Evolutionary conservation across 2,888 invertebrate species (phyloP).

Genomic region (Liposcelis brunnea): DNA sequence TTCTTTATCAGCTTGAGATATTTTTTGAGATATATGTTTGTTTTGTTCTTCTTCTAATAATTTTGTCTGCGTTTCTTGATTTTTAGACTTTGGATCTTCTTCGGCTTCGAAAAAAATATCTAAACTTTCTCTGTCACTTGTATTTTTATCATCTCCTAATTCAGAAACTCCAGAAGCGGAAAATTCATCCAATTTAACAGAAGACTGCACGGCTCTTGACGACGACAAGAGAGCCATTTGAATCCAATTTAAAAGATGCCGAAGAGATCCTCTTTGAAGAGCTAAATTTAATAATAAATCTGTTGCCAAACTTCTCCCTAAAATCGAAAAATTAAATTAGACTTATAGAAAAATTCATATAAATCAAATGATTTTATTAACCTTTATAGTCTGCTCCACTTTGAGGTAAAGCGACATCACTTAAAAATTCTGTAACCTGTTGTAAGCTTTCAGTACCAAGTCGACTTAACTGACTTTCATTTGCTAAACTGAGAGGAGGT

Average conservation of each 20-base stretch:
- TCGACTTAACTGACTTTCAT: slow-evolving; percentile 36
- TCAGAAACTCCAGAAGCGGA: slow-evolving; percentile 10
- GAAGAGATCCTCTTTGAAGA: slow-evolving; percentile 39
- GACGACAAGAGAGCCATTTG: slow-evolving; percentile 32
- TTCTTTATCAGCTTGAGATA: slow-evolving; percentile 1
- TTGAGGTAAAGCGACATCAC: slow-evolving; percentile 31
- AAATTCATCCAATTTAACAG: background rate
- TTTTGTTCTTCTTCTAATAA: background rate
- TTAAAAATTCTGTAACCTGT: slow-evolving; percentile 35
- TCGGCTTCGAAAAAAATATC: slow-evolving; percentile 6
- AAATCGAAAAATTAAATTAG: too few relatives aligned
- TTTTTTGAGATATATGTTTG: background rate
- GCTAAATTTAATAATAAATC: slow-evolving; percentile 38
- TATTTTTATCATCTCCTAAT: background rate
- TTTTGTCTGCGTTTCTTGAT: slow-evolving; percentile 2
- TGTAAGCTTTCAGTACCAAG: slow-evolving; percentile 33
- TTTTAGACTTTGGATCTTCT: slow-evolving; percentile 2
- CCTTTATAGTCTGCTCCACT: slow-evolving; percentile 31
- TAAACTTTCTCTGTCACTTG: background rate
- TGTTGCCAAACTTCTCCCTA: slow-evolving; percentile 26
- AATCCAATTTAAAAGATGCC: slow-evolving; percentile 42
- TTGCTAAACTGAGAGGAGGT: slow-evolving; percentile 39
- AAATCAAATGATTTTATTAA: too few relatives aligned
- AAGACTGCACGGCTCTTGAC: background rate
- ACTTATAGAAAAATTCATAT: too few relatives aligned